Conservation (phyloP, 1,140 invertebrate species). For the Ladona fulva region DNA sequence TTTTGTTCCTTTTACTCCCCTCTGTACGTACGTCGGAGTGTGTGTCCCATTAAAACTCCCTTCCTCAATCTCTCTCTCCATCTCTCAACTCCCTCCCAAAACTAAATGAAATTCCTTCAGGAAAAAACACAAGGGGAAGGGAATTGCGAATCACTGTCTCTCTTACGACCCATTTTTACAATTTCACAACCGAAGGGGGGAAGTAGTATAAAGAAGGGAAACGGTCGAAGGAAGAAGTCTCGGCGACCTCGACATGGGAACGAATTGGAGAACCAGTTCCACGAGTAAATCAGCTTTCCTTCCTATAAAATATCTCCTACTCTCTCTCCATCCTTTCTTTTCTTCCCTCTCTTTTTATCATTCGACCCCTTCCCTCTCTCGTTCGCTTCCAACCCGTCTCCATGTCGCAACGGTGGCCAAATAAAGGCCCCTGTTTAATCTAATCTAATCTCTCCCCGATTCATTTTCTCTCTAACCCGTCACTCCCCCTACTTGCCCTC, state of each 20-base stretch:
- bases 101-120: not conserved
- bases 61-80: not conserved
- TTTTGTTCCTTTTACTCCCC: not conserved
- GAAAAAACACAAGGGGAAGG: not conserved
- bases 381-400: not conserved
- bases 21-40: not conserved
- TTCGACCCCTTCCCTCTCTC: not conserved
- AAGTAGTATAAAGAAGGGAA: not conserved
- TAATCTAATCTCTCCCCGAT: constrained; percentile 9
- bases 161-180: not conserved
- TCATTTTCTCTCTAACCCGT: not conserved
- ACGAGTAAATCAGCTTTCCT: not conserved
- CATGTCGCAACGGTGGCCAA: not conserved
- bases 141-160: constrained; percentile 4
- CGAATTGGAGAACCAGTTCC: not conserved
- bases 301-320: not conserved
- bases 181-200: not conserved
- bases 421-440: not conserved
- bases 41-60: not conserved
- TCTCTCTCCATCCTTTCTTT: not conserved
- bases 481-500: not conserved
- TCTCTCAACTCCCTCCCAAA: not conserved
- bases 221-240: not conserved
- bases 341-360: not conserved
- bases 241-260: not conserved